Evolutionary conservation across 2,113 vertebrate species (phyloP), one percentile per base, ranked within the genome.

Genomic region (Heliornis fulica): DNA sequence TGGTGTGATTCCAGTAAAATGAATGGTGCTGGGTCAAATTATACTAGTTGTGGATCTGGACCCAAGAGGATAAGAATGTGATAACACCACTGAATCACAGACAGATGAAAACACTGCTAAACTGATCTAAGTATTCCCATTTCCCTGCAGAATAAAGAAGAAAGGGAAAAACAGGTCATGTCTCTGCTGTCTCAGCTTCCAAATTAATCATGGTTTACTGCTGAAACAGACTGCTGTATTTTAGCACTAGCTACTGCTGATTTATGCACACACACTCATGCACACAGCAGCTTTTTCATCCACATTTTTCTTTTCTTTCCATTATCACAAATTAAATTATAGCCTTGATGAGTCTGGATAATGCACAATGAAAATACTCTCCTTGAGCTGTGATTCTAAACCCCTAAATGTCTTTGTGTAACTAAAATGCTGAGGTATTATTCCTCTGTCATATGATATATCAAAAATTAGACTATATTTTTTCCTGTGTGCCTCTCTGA

Each of bases 401-500:
- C 74, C 56, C 56, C 21, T 46, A 63, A 56, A 83, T 50, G 25
- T 76, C 87, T 78, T 90, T 90, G 20, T 85, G 63, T 26, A 83
- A 89, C 81, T 89, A 78, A 94, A 92, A 87, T 48, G 68, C 64
- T 80, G 88, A 80, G 36, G 56, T 71, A 80, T 66, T 38, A 74
- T 74, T 85, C 38, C 76, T 63, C 83, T 88, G 72, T 64, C 83
- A 74, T 66, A 75, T 78, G 51, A 71, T 86, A 75, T 22, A 94
- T 78, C 48, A 92, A 71, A 94, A 92, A 94, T 93, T 60, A 83
- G 88, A 77, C 90, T 70, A 25, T 90, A 56, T 96, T 87, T 94
- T 94, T 72, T 82, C 83, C 76, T 93, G 72, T 71, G 46, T 29
- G 78, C 61, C 91, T 40, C 18, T 92, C 88, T 68, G 86, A 71